Conservation (phyloP, 2,888 invertebrate genomes). For the Leucozona laternaria region DNA sequence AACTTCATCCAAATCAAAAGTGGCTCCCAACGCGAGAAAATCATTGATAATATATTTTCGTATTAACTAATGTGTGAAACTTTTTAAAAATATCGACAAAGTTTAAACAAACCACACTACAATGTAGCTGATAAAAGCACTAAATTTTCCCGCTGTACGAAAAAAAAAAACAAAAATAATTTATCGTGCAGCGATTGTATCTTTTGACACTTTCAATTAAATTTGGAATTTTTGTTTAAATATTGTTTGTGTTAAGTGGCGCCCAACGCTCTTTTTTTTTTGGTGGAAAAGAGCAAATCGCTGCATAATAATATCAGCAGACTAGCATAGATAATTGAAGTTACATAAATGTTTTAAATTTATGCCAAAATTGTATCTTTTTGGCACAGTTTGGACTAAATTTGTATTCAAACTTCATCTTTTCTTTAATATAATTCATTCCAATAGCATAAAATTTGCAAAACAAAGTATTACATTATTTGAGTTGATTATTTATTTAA, state of each 20-base stretch:
- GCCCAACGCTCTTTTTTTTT: background rate
- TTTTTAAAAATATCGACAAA: background rate
- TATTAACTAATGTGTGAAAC: background rate
- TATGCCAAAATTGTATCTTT: background rate
- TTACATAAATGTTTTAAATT: background rate
- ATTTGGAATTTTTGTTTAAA: no score
- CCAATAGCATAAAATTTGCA: background rate
- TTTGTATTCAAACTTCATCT: background rate
- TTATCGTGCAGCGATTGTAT: no score
- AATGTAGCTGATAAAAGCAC: no score
- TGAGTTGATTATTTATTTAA: background rate
- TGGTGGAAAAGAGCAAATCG: background rate
- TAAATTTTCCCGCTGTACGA: no score
- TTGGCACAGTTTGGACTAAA: background rate
- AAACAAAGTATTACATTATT: background rate
- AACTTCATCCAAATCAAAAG: background rate
- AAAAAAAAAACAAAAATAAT: no score
- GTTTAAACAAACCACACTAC: background rate
- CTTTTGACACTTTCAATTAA: no score
- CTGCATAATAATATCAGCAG: background rate
- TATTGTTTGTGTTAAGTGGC: background rate
- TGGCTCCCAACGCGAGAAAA: background rate
- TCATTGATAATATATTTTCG: background rate
- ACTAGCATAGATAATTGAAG: background rate
- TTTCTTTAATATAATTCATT: background rate